Conservation (phyloP, 2,888 invertebrate species). For the Zeuzera pyrina region DNA sequence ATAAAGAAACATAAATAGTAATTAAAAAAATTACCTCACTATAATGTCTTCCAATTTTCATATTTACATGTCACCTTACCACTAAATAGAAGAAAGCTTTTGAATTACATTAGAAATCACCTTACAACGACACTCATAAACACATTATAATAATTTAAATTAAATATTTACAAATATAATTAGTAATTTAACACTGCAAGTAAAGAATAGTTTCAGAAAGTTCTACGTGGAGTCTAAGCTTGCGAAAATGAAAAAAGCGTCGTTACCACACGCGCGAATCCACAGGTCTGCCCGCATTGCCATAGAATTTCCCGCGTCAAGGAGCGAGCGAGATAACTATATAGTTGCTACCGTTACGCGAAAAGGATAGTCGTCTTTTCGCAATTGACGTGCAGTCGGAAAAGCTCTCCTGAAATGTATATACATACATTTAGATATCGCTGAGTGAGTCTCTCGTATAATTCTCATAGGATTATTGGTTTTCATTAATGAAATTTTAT, state of each 20-base stretch:
- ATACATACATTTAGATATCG: not conserved
- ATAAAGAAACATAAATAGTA: too few relatives aligned
- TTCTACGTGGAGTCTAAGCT: constrained; percentile 8
- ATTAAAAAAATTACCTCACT: constrained; percentile 50
- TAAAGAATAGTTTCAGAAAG: constrained; percentile 12
- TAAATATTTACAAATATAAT: constrained; percentile 20
- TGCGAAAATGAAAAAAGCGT: constrained; percentile 40
- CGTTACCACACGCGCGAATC: constrained; percentile 43
- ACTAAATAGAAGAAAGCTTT: not conserved
- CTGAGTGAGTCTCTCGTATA: too few relatives aligned
- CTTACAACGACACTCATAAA: constrained; percentile 23
- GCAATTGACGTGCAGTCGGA: constrained; percentile 17
- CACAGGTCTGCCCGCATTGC: constrained; percentile 59
- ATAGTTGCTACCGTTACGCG: constrained; percentile 13
- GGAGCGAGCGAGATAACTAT: constrained; percentile 22
- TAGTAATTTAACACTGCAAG: constrained; percentile 11
- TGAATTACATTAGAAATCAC: not conserved
- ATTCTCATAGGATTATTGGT: too few relatives aligned
- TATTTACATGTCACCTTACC: constrained; percentile 5
- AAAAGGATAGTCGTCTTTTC: constrained; percentile 27
- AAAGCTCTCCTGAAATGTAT: constrained; percentile 3
- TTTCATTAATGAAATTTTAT: too few relatives aligned
- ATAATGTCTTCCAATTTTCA: constrained; percentile 45
- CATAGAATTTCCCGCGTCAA: constrained; percentile 48
- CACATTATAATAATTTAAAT: constrained; percentile 24